Base-by-base conservation (phyloP, 2,797 vertebrate species). In the Odontamblyopus rebecca region DNA sequence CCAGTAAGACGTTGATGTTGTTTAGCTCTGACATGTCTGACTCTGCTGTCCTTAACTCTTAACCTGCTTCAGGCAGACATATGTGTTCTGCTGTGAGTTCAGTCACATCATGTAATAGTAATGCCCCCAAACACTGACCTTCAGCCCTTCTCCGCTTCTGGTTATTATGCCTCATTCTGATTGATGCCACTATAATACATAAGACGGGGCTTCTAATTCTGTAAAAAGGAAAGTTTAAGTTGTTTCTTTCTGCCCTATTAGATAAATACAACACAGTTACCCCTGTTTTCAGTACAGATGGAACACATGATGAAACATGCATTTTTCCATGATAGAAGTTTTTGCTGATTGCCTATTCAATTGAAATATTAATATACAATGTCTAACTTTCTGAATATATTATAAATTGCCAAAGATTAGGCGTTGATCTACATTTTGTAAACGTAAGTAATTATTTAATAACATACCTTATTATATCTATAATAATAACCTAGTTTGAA, bases 1-100 rank as follows among this genome's bases (percentile, higher is more conserved):
- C 75, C 79, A 82, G 79, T 83, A 80, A 85, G 89, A 92, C 88
- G 86, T 86, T 92, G 92, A 93, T 85, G 82, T 80, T 82, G 84
- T 85, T 88, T 84, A 88, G 89, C 86, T 72, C 82, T 91, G 92
- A 93, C 91, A 92, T 89, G 85, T 88, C 84, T 90, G 89, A 92
- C 92, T 87, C 84, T 76, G 79, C 88, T 91, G 90, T 91, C 89
- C 89, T 82, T 76, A 89, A 86, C 84, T 90, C 86, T 88, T 86
- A 86, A 79, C 75, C 73, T 70, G 86, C 88, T 89, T 75, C 74
- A 77, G 82, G 84, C 84, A 71, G 73, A 91, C 80, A 51, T 79
- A 76, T 78, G 77, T 68, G 69, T 80, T 84, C 76, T 72, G 64
- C 69, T 75, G 83, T 82, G 82, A 82, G 51, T 76, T 79, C 72